These are phyloP conservation scores for Synanthedon myopaeformis DNA, from an alignment of 2,888 invertebrate genomes.

Conservation along the genomic window DNA sequence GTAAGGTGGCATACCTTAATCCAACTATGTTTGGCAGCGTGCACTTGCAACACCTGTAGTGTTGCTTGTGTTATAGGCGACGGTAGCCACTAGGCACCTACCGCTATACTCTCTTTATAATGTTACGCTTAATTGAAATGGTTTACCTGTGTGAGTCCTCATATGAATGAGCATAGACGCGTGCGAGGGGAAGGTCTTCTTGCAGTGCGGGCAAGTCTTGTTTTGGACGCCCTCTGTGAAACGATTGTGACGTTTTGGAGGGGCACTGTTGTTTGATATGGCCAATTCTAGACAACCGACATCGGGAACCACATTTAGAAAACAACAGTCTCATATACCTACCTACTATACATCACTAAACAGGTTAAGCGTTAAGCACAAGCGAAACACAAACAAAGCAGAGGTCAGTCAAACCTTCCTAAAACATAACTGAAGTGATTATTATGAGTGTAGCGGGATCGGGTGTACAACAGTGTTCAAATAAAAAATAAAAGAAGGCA, in stretches of 20 bases:
- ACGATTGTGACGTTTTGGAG: constrained; percentile 73
- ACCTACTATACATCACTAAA: background rate
- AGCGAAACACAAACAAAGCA: constrained; percentile 28
- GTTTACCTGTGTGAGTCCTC: constrained; percentile 76
- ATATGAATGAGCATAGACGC: constrained; percentile 84
- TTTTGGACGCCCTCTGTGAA: constrained; percentile 69
- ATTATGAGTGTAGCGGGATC: constrained; percentile 49
- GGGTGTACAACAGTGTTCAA: constrained; percentile 4
- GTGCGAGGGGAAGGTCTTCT: constrained; percentile 81
- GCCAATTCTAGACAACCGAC: constrained; percentile 78
- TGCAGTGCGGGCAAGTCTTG: constrained; percentile 76
- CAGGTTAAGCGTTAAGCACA: background rate
- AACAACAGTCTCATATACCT: constrained; percentile 3
- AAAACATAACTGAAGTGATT: constrained; percentile 64
- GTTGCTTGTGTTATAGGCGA: no score
- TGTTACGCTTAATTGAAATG: background rate
- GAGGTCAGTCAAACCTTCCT: constrained; percentile 8
- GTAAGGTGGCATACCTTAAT: no score
- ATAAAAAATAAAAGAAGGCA: constrained; percentile 9
- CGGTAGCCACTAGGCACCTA: no score
- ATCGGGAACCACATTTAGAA: constrained; percentile 54
- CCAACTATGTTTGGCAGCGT: no score
- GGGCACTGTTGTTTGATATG: constrained; percentile 78
- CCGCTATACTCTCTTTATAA: no score
- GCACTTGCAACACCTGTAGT: no score